Evolutionary conservation across 2,888 invertebrate genomes (phyloP).

Genomic region (Hoplodrina blanda): DNA sequence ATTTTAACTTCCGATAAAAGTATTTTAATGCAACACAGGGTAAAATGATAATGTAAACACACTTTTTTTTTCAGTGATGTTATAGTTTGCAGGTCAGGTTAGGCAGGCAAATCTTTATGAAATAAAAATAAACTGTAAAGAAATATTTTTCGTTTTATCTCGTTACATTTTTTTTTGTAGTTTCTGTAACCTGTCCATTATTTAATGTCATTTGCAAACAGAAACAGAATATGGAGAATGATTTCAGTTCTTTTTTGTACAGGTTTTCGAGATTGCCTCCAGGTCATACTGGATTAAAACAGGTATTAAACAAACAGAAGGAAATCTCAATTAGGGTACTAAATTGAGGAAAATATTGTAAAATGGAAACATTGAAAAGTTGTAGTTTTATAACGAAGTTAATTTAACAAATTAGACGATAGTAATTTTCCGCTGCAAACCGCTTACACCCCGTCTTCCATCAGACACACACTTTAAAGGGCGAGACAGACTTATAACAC

Average conservation of each 20-base stretch:
- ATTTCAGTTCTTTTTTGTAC: neutral
- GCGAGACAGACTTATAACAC: too few species aligned
- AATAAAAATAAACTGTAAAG: neutral
- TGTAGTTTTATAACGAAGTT: neutral
- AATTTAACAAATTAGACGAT: neutral
- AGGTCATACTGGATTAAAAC: neutral
- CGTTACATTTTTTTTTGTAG: neutral
- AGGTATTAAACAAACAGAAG: neutral
- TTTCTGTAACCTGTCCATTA: neutral
- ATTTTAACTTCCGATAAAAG: neutral
- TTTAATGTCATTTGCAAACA: neutral
- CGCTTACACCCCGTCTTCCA: neutral
- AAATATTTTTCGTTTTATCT: neutral
- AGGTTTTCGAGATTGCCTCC: neutral
- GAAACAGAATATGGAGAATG: neutral
- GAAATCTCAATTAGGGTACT: neutral
- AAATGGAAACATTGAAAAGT: neutral
- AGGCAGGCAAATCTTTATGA: neutral
- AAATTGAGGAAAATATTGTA: neutral
- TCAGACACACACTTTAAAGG: conserved; percentile 7
- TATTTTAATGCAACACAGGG: too few species aligned
- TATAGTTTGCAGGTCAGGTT: too few species aligned
- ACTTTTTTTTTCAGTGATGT: too few species aligned
- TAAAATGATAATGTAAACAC: too few species aligned
- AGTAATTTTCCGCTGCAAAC: neutral